Evolutionary conservation across 2,113 vertebrate genomes (phyloP).

Genomic region (Channa maculata): DNA sequence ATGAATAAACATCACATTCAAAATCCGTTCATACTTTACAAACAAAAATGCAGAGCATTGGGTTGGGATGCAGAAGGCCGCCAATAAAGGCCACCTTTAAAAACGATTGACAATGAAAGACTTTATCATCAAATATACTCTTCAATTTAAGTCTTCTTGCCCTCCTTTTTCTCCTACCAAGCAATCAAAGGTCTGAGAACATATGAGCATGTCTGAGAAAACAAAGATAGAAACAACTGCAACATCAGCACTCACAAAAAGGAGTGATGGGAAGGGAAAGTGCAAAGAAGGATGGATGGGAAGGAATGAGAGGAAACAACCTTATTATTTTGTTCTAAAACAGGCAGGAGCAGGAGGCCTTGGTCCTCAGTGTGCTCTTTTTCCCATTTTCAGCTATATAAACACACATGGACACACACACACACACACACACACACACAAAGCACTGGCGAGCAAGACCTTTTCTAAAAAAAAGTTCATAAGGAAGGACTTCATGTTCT

Average conservation of each 20-base stretch:
- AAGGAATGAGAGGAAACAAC: constrained; percentile 54
- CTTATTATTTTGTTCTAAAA: constrained; percentile 1
- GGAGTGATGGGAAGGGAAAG: constrained; percentile 50
- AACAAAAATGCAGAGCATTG: no score
- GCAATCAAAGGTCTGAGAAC: background rate
- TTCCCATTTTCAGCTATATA: background rate
- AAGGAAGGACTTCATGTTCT: background rate
- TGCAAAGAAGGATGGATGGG: constrained; percentile 56
- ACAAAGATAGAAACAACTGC: constrained; percentile 51
- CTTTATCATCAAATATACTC: no score
- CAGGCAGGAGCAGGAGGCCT: constrained; percentile 27
- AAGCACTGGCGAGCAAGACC: background rate
- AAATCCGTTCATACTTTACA: no score
- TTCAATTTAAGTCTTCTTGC: no score
- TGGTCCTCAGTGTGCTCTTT: background rate
- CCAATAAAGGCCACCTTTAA: no score
- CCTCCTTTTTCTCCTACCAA: background rate
- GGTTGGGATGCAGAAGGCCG: no score
- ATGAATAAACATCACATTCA: background rate
- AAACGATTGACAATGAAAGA: no score
- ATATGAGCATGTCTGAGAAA: constrained; percentile 32
- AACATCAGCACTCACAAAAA: constrained; percentile 40
- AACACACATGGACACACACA: background rate
- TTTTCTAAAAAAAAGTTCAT: background rate
- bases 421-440: no score